A percentile compares a stretch with the other conserved stretches of the same genome.
Conservation (phyloP, 2,797 vertebrate genomes). For the Tauraco hartlaubi region DNA sequence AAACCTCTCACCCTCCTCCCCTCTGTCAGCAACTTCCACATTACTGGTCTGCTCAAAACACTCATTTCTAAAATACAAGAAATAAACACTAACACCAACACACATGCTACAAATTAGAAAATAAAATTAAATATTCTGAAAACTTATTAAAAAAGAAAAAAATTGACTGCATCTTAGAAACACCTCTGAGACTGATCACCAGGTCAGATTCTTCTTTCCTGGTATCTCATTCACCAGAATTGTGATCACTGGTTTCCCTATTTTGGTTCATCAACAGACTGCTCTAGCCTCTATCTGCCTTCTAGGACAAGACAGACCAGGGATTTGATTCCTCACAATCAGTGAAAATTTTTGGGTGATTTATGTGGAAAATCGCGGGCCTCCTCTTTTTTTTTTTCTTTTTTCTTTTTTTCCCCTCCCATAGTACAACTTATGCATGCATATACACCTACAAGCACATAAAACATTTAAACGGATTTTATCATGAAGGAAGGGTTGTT, state of each 20-base stretch:
- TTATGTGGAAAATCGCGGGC: neutral
- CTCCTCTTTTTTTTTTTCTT: neutral
- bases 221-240: neutral
- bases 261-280: neutral
- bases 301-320: neutral
- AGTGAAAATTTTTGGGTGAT: neutral
- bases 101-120: neutral
- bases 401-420: neutral
- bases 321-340: neutral
- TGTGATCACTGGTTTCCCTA: neutral
- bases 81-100: neutral
- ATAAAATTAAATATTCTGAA: neutral
- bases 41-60: neutral
- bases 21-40: neutral
- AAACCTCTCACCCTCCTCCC: slow-evolving; percentile 10
- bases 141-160: neutral
- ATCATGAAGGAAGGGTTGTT: neutral
- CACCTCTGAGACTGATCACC: neutral
- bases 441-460: neutral
- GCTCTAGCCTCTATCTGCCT: neutral
- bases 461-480: neutral
- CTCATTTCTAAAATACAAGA: neutral
- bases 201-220: neutral
- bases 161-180: neutral
- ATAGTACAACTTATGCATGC: neutral